Base-by-base conservation (phyloP, 2,888 invertebrate genomes). In the Dysmachus trigonus region DNA sequence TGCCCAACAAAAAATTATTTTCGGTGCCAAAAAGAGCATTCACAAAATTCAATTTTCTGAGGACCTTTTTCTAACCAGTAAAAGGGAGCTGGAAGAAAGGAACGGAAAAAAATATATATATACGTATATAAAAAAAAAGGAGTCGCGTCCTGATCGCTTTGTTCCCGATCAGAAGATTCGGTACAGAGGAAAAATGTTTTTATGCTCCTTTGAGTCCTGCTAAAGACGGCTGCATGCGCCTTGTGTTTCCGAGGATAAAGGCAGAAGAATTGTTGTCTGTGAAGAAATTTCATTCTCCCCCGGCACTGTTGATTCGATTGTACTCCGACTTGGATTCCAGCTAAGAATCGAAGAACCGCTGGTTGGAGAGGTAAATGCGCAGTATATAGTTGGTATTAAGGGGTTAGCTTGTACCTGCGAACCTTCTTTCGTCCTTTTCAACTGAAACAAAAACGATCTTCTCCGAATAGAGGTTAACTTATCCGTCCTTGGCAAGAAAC, bases 11-110 rank as follows among this genome's bases (percentile, higher is more conserved):
- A 35, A 71, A 82, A 77, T 77, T 41, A 18, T 35, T 41, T 41
- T 62, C 51, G 47, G 31, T 79, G 18, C 31, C 82, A 82, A 85
- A 85, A 85, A 76, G 85, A 85, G 85, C 85, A 85, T 85, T 85
- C 85, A 85, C 35, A 13, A 85, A 85, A 77, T 85, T 85, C 38
- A 85, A 77, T 85, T 85, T 85, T n/a, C 51, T 35, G 51, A 85
- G 76, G 53, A 76, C 85, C 85, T 77, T 62, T 62, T 62, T 62
- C 62, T 62, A 41, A 53, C 22, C 53, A 27, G 62, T 62, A 62
- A 62, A 62, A 62, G 62, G 62, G 62, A 62, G 10, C 27, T 62
- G 27, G 27, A 27, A 62, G 13, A 13, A 62, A 62, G 13, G 62
- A 13, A 62, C 10, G 10, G 22, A 27, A 27, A 18, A 6, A 35